Evolutionary conservation across 2,113 vertebrate species (phyloP), one percentile per base, ranked within the genome.

Genomic region (Canis aureus): DNA sequence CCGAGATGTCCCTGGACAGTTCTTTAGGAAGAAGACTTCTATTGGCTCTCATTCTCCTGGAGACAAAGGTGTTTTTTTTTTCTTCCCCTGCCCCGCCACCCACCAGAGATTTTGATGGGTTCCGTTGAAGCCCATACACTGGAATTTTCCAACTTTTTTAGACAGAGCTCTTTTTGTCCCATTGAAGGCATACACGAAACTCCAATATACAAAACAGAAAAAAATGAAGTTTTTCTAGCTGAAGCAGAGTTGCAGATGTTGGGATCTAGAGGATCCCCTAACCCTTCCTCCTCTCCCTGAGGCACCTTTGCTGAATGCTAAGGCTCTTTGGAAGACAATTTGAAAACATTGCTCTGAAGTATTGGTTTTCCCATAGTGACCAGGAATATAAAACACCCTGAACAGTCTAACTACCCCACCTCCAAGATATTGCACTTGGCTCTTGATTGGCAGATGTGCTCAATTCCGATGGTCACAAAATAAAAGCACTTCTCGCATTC

Each of bases 381-480:
- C 27, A 25, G 8, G 20, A 90, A 0, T 51, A 3, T 32, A 19
- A 32, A 69, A 35, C 10, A 92, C 2, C 8, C 69, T 66, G 19
- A 84, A 62, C 53, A 32, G 51, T 57, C n/a, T 74, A 4, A 43
- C 66, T 59, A 12, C 16, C 69, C 64, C 55, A 74, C 6, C 43
- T 74, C 16, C 73, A 74, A 32, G 66, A 4, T 93, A 3, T 80
- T 59, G 96, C 69, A 69, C 73, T 82, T 90, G 88, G 88, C 69
- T 95, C 55, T 88, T 96, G n/a, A 92, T n/a, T 74, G 85, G 85
- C 0, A 17, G 59, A 43, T 5, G 0, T 97, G 35, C 51, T 96
- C 62, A 93, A 90, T 76, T 89, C 83, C 83, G 53, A 5, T 55
- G 74, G 87, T 64, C 60, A 96, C 95, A 91, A 91, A 94, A 78